These are phyloP conservation scores for Aramus guarauna DNA, from an alignment of 2,113 vertebrate genomes.

Conservation along the genomic window DNA sequence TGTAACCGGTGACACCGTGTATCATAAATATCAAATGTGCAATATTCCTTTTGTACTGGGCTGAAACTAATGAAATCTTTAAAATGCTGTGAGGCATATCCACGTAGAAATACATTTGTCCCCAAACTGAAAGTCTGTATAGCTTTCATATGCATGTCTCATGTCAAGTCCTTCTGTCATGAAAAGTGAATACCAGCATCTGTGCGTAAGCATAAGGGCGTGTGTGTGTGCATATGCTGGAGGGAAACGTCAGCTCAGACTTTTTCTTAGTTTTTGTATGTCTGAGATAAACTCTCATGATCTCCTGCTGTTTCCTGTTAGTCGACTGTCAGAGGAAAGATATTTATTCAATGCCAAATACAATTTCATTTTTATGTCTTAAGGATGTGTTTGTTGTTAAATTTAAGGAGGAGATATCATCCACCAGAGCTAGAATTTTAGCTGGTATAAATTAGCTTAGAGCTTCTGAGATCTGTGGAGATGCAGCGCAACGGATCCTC, in stretches of 20 bases:
- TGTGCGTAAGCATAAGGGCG: neutral
- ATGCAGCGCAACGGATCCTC: neutral
- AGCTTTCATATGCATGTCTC: neutral
- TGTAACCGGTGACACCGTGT: neutral
- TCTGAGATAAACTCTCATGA: neutral
- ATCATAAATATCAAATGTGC: neutral
- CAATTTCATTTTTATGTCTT: neutral
- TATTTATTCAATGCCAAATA: neutral
- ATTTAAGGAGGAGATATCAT: neutral
- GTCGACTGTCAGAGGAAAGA: neutral
- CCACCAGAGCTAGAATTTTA: neutral
- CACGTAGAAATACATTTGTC: neutral
- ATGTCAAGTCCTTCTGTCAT: neutral
- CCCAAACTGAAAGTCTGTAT: neutral
- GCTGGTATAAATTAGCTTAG: neutral
- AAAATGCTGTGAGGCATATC: neutral
- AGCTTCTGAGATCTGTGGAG: neutral
- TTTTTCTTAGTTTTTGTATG: neutral
- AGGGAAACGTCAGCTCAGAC: neutral
- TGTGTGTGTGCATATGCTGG: neutral
- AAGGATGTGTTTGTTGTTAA: neutral
- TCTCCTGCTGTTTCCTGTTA: neutral
- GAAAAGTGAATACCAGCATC: rapidly evolving
- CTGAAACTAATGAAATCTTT: neutral
- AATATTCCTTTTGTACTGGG: neutral